Base-by-base conservation (phyloP, 1,140 invertebrate genomes). In the Procambarus clarkii region DNA sequence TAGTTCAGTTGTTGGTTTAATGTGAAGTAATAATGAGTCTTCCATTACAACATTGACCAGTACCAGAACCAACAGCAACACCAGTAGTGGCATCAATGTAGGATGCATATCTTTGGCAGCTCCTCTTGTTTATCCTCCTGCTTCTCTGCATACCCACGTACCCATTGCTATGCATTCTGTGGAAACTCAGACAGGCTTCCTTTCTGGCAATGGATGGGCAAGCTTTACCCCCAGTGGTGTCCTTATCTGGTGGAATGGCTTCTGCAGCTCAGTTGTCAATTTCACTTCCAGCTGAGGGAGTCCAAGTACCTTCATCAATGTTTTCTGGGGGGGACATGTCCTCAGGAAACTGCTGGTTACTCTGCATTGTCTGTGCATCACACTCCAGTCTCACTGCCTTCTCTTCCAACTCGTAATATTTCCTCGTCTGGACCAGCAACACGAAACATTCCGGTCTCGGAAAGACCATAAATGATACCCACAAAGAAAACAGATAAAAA, bases 81-180 rank as follows among this genome's bases (percentile, higher is more conserved):
- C 50, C 91, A 93, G 77, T 86, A 92, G 78, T 92, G 74, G 64
- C 90, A 86, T 93, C 94, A 86, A 93, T 94, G 90, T 92, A 93
- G 54, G 93, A 93, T 60, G 94, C 93, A 81, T 85, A 58, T 89
- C 89, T 76, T 74, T 83, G 86, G 91, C 74, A 80, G 84, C 88
- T 64, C 88, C 91, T 81, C 71, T 92, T 81, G 85, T 92, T 34
- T 92, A 92, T 86, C 91, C 93, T 54, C 79, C 91, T 13, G 91
- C 90, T n/a, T 90, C 92, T 60, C 74, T 93, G 74, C 92, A 88
- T 46, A 89, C 44, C 83, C 91, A 92, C 44, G 81, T 92, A 60
- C 92, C 92, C 83, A 87, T 88, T 76, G 90, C 89, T 50, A 93
- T 91, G 21, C 92, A 93, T n/a, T 91, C 90, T 46, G 93, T 92